Percentiles rank a stretch among this genome's conserved stretches.
Evolutionary conservation across 2,113 vertebrate species (phyloP).

Genomic region (Lanius collurio): DNA sequence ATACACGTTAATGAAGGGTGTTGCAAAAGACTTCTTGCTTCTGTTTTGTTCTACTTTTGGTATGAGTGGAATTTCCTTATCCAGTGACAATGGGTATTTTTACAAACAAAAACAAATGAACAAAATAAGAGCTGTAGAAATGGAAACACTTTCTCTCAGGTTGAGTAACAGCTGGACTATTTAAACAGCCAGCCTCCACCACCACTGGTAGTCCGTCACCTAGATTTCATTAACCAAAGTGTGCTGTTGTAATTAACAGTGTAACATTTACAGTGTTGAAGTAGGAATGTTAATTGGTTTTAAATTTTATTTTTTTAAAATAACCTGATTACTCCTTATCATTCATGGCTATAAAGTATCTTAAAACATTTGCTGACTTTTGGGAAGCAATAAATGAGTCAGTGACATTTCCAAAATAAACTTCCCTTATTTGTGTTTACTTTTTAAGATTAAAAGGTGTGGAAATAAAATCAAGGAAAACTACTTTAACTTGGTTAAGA

Average conservation of each 20-base stretch:
- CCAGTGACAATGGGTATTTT: not conserved
- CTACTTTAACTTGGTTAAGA: not conserved
- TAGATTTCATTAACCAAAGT: not conserved
- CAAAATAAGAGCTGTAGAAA: not conserved
- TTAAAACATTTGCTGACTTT: not conserved
- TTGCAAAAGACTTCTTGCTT: not conserved
- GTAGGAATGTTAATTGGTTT: not conserved
- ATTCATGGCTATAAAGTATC: not conserved
- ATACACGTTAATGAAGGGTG: fast-evolving
- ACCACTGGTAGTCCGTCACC: not conserved
- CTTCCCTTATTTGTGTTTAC: not conserved
- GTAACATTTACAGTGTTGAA: not conserved
- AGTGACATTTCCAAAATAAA: not conserved
- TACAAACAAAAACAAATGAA: not conserved
- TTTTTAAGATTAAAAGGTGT: not conserved
- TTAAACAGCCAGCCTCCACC: not conserved
- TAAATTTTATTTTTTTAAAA: not conserved
- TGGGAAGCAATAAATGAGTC: not conserved
- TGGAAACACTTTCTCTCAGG: not conserved
- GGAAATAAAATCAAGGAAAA: not conserved
- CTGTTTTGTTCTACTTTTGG: not conserved
- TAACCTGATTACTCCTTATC: not conserved
- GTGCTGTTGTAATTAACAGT: not conserved
- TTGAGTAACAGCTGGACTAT: not conserved
- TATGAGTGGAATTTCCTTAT: not conserved